Evolutionary conservation across 1,140 invertebrate genomes (phyloP).

Genomic region (Megathymus violae): DNA sequence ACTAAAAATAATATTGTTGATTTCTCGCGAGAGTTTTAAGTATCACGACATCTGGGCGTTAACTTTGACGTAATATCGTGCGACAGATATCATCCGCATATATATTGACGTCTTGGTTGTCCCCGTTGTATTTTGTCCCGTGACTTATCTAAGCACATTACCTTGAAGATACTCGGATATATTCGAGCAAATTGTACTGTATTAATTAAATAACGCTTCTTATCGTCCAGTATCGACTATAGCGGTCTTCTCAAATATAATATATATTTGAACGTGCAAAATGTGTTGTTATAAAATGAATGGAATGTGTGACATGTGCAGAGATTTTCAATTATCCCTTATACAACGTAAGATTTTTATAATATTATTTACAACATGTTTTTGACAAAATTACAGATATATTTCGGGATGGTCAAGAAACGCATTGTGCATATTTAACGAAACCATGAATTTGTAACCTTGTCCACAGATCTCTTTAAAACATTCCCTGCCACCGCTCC

Average conservation of each 20-base stretch:
- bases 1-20: slow-evolving; percentile 58
- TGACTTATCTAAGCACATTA: slow-evolving; percentile 79
- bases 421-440: too few relatives aligned
- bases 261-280: slow-evolving; percentile 46
- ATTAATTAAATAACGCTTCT: slow-evolving; percentile 55
- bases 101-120: slow-evolving; percentile 75
- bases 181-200: slow-evolving; percentile 53
- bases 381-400: too few relatives aligned
- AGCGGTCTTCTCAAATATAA: slow-evolving; percentile 32
- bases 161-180: slow-evolving; percentile 74
- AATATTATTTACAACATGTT: slow-evolving; percentile 18
- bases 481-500: slow-evolving; percentile 66
- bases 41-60: slow-evolving; percentile 78
- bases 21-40: slow-evolving; percentile 71
- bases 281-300: slow-evolving; percentile 79
- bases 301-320: slow-evolving; percentile 76
- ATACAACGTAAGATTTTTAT: slow-evolving; percentile 72
- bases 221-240: slow-evolving; percentile 42
- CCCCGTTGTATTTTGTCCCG: slow-evolving; percentile 75
- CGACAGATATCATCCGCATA: slow-evolving; percentile 77
- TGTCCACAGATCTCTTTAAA: slow-evolving; percentile 71
- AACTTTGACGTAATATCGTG: slow-evolving; percentile 79
- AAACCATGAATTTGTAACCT: too few relatives aligned
- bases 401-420: too few relatives aligned
- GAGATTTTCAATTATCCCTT: slow-evolving; percentile 69